phyloP scores from a whole-genome alignment of 2,797 vertebrate genomes.

The Rhinogobio ventralis region DNA sequence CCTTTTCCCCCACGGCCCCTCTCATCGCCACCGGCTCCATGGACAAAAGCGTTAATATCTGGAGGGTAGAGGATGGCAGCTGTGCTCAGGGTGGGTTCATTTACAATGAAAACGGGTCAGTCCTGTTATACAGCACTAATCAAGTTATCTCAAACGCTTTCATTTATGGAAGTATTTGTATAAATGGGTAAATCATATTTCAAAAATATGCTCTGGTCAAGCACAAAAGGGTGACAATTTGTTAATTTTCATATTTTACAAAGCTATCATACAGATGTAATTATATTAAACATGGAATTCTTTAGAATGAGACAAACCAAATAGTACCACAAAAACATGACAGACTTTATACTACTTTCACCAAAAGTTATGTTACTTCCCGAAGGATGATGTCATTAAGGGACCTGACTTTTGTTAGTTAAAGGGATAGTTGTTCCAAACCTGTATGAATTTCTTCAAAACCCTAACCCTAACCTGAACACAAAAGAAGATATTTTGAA shows the following conservation, averaged over 20 bases:
- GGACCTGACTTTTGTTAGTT: background rate
- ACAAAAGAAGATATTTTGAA: too few species aligned
- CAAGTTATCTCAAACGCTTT: background rate
- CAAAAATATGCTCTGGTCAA: background rate
- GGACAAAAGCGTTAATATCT: slow-evolving; percentile 95
- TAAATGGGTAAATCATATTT: background rate
- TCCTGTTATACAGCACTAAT: background rate
- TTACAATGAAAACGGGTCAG: background rate
- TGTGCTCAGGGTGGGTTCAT: slow-evolving; percentile 68
- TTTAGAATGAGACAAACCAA: background rate
- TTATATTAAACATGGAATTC: background rate
- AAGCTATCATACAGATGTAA: background rate
- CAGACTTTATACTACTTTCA: background rate
- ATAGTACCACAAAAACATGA: background rate
- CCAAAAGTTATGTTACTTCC: background rate
- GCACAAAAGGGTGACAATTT: background rate
- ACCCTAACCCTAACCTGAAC: too few species aligned
- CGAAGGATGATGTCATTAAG: background rate
- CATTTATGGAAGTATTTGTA: background rate
- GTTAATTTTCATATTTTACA: background rate
- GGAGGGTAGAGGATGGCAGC: slow-evolving; percentile 83
- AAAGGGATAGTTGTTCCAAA: background rate
- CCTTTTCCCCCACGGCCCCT: slow-evolving; percentile 82
- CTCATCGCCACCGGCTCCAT: slow-evolving; percentile 95
- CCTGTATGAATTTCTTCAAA: too few species aligned